phyloP scores from a whole-genome alignment of 2,888 invertebrate genomes.

The Vannuccia rotundouncinata region DNA sequence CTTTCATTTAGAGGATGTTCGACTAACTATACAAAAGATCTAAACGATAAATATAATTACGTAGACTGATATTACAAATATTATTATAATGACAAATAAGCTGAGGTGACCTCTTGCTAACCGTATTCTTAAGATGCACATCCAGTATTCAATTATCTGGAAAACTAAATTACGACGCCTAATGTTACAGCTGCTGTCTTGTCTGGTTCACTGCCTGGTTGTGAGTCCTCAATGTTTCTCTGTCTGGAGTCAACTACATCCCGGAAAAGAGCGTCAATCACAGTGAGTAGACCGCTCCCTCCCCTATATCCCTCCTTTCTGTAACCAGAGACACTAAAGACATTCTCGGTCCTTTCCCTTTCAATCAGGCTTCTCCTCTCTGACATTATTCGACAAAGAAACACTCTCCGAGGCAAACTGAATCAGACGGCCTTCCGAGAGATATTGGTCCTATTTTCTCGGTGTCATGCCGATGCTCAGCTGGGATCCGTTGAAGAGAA shows the following conservation, averaged over 20 bases:
- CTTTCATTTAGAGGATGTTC: too few species aligned
- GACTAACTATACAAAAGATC: too few species aligned
- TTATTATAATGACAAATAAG: too few species aligned
- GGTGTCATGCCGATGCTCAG: background rate
- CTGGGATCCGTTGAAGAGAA: background rate
- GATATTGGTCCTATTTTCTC: background rate
- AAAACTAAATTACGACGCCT: too few species aligned
- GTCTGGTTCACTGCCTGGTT: background rate
- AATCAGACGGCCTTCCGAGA: background rate
- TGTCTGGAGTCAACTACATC: background rate
- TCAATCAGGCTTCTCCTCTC: background rate
- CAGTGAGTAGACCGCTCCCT: background rate
- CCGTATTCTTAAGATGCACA: too few species aligned
- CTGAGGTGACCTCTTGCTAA: too few species aligned
- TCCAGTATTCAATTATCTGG: too few species aligned
- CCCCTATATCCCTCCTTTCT: background rate
- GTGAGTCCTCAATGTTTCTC: background rate
- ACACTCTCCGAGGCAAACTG: background rate
- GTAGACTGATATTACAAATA: too few species aligned
- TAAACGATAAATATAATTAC: too few species aligned
- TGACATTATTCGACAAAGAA: background rate
- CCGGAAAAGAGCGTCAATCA: background rate
- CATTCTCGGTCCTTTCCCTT: background rate
- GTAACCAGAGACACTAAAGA: background rate
- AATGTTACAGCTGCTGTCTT: constrained; percentile 14